Percentiles rank a stretch among this genome's conserved stretches.
Conservation (phyloP, 2,888 invertebrate species). For the Drosophila phalerata region DNA sequence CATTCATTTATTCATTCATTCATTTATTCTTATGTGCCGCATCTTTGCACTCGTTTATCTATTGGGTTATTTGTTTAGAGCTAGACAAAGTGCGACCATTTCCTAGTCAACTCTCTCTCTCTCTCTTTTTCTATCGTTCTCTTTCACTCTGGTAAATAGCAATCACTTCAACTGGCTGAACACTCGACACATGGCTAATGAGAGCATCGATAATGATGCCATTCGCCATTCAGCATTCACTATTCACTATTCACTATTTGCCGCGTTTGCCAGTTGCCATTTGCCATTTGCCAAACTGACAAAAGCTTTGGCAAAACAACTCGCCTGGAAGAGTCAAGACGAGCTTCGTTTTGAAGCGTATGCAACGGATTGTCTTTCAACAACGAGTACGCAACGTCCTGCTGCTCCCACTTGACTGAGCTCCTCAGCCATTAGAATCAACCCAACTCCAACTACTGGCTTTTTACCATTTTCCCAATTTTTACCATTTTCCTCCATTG, state of each 20-base stretch:
- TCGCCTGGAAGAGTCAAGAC: conserved; percentile 74
- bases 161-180: conserved; percentile 14
- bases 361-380: conserved; percentile 51
- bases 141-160: not conserved
- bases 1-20: conserved; percentile 28
- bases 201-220: conserved; percentile 75
- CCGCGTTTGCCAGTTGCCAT: not conserved
- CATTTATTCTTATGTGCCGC: conserved; percentile 9
- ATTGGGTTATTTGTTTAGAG: conserved; percentile 42
- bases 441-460: not conserved
- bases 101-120: conserved; percentile 3
- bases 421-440: conserved; percentile 1
- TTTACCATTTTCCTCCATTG: not conserved
- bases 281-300: conserved; percentile 40
- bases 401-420: conserved; percentile 4
- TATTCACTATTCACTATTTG: conserved; percentile 19
- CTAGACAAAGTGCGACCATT: conserved; percentile 34
- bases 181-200: conserved; percentile 66
- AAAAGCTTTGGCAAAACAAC: conserved; percentile 47
- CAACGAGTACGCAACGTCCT: not conserved
- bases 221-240: conserved; percentile 4
- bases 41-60: conserved; percentile 37
- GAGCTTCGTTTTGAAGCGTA: conserved; percentile 63
- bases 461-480: not conserved
- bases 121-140: too few species aligned